Percentiles rank a stretch among this genome's conserved stretches.
These are phyloP conservation scores for Callitettix versicolor DNA, from an alignment of 1,140 invertebrate species.

Conservation along the genomic window DNA sequence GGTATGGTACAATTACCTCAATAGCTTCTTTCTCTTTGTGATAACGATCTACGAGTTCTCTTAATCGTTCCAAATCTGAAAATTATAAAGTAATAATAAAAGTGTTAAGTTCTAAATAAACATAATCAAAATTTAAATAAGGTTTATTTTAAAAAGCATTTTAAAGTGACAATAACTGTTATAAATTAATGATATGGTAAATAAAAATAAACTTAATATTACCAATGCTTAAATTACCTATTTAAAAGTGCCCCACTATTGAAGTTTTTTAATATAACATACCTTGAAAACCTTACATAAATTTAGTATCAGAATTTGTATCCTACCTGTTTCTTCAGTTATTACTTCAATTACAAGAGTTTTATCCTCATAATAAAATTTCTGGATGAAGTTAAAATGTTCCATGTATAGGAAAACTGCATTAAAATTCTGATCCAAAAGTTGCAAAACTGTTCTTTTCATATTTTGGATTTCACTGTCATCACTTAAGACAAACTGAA, in stretches of 20 bases:
- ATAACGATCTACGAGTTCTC: slow-evolving; percentile 46
- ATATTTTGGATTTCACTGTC: slow-evolving; percentile 46
- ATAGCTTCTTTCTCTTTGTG: slow-evolving; percentile 46
- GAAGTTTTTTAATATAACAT: no score
- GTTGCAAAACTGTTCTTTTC: slow-evolving; percentile 39
- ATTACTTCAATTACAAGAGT: slow-evolving; percentile 43
- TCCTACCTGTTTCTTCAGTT: slow-evolving; percentile 35
- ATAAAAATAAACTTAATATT: no score
- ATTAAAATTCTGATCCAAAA: slow-evolving; percentile 47
- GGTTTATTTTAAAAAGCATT: no score
- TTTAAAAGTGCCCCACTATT: no score
- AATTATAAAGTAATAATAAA: slow-evolving; percentile 19
- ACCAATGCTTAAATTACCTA: no score
- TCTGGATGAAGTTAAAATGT: slow-evolving; percentile 51
- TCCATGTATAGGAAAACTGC: slow-evolving; percentile 48
- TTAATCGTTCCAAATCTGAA: slow-evolving; percentile 42
- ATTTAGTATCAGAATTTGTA: no score
- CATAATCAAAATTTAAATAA: no score
- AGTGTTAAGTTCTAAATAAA: not conserved
- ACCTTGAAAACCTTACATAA: no score
- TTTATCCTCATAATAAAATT: slow-evolving; percentile 59
- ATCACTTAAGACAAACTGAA: slow-evolving; percentile 49
- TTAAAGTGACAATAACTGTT: no score
- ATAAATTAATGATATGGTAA: no score
- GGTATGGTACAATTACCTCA: slow-evolving; percentile 45